These are phyloP conservation scores for Montipora capricornis DNA, from an alignment of 64 coral and sea anemone genomes.

Conservation along the genomic window DNA sequence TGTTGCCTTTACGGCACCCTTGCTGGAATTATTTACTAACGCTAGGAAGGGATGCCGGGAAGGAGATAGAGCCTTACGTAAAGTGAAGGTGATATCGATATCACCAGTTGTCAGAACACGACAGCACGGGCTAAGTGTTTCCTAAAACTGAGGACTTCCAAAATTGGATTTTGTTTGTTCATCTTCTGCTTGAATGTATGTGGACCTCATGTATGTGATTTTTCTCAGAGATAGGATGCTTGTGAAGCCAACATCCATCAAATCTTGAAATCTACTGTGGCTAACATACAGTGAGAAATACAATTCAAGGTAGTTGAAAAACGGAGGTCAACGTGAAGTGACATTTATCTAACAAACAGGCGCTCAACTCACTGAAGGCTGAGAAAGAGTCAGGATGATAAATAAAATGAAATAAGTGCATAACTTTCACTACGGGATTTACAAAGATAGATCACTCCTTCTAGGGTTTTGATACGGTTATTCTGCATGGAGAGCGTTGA, in stretches of 20 bases:
- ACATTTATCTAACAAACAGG: too few species aligned
- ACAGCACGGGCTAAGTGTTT: constrained; percentile 33
- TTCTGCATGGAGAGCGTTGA: too few species aligned
- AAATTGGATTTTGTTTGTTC: constrained; percentile 38
- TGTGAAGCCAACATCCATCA: constrained; percentile 35
- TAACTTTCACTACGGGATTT: too few species aligned
- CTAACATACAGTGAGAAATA: constrained; percentile 28
- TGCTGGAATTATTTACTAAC: constrained; percentile 52
- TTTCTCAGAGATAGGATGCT: constrained; percentile 16
- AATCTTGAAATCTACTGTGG: constrained; percentile 26
- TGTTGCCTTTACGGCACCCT: constrained; percentile 26
- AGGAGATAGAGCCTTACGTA: background rate
- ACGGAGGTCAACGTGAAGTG: too few species aligned
- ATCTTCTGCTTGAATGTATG: constrained; percentile 18
- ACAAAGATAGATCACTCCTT: too few species aligned
- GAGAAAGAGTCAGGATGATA: too few species aligned
- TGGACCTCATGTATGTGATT: constrained; percentile 22
- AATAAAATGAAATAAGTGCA: too few species aligned
- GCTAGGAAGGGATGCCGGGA: constrained; percentile 64
- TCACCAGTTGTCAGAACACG: background rate
- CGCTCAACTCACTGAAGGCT: too few species aligned
- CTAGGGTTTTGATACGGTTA: too few species aligned
- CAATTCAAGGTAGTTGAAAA: constrained; percentile 6
- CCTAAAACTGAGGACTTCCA: constrained; percentile 42
- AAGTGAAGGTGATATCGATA: background rate